Evolutionary conservation across 2,888 invertebrate genomes (phyloP).

Genomic region (Merodon equestris): DNA sequence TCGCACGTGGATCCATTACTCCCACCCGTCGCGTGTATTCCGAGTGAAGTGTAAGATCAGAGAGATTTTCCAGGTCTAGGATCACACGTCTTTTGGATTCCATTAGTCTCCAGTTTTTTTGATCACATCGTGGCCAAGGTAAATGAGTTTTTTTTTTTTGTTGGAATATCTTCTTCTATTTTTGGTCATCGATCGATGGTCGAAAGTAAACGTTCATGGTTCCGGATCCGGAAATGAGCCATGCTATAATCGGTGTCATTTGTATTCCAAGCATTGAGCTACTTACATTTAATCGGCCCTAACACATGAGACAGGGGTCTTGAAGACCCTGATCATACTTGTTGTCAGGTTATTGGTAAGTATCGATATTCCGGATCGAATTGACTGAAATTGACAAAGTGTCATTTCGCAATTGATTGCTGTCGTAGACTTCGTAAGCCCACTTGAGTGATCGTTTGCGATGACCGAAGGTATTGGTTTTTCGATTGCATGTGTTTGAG

Average conservation of each 20-base stretch:
- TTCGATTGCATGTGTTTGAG: too few relatives aligned
- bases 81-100: conserved; percentile 43
- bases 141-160: conserved; percentile 19
- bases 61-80: conserved; percentile 16
- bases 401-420: too few relatives aligned
- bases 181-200: conserved; percentile 19
- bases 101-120: not conserved
- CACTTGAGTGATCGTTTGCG: conserved; percentile 10
- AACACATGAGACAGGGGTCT: conserved; percentile 9
- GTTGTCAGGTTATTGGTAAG: too few relatives aligned
- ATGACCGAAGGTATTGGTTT: conserved; percentile 11
- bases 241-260: conserved; percentile 39
- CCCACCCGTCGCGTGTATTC: not conserved
- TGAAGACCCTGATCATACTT: too few relatives aligned
- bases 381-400: too few relatives aligned
- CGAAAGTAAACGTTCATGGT: conserved; percentile 2
- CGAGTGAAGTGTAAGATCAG: conserved; percentile 44
- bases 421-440: conserved; percentile 23
- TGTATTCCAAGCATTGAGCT: conserved; percentile 41
- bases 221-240: conserved; percentile 27
- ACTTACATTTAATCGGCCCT: conserved; percentile 41
- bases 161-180: conserved; percentile 4
- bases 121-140: conserved; percentile 33
- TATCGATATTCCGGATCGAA: too few relatives aligned
- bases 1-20: too few relatives aligned